Evolutionary conservation across 2,113 vertebrate species (phyloP), one percentile per base, ranked within the genome.

Genomic region (Plecturocebus donacophilus): DNA sequence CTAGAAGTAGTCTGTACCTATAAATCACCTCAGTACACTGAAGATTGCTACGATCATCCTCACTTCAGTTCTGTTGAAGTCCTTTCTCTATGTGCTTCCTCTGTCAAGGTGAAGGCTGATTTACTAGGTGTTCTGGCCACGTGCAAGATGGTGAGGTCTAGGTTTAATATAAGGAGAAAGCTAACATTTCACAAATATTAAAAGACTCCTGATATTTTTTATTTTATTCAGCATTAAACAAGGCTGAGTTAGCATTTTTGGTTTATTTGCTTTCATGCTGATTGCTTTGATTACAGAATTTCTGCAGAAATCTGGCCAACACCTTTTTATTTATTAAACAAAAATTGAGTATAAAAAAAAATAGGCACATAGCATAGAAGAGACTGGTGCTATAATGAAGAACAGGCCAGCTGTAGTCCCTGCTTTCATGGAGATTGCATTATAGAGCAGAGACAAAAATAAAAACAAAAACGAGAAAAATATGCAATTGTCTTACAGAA

Each of bases 181-280:
- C 52, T 92, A 70, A 17, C 56, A 56, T 84, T 87, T 73, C 70
- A 75, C 25, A 85, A 80, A 90, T 83, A 76, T 87, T 94, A 90
- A 96, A 80, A 85, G 17, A 68, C 25, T 70, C n/a, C 9, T 20
- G 35, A 8, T 16, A 8, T 30, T 94, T 79, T 54, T 68, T 40
- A 5, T 58, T 93, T 75, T 49, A 76, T 71, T 91, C 32, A 70
- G 6, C 6, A 68, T 80, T 61, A 90, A 93, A 40, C 70, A 84
- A 95, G 73, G 47, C 64, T 68, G 80, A 79, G n/a, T 56, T 66
- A 32, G 5, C 13, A 8, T 5, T 71, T 47, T 47, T 27, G 10
- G 5, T 13, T 38, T 58, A 17, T 35, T n/a, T 27, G 23, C 61
- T 85, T 58, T 25, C 32, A 77, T 94, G n/a, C 30, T 68, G 87